phyloP scores from a whole-genome alignment of 2,888 invertebrate species.

The Drosophila nr. perissopoda region DNA sequence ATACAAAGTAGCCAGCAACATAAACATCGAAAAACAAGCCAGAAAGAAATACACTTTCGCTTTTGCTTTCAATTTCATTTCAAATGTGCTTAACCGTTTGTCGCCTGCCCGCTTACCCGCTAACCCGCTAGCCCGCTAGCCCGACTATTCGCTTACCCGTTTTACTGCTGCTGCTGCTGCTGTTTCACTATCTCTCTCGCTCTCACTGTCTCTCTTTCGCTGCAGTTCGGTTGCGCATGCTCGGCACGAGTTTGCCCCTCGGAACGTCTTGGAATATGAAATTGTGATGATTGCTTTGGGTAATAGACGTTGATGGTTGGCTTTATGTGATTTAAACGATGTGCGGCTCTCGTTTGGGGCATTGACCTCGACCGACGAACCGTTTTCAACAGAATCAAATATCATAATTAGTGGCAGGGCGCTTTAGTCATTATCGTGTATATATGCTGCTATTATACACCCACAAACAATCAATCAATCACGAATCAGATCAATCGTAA shows the following conservation, averaged over 20 bases:
- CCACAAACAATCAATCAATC: constrained; percentile 8
- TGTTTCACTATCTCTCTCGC: constrained; percentile 8
- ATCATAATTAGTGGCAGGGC: neutral
- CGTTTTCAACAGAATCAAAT: neutral
- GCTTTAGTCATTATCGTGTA: neutral
- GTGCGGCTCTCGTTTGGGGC: constrained; percentile 14
- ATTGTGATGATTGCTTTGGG: constrained; percentile 20
- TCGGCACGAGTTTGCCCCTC: constrained; percentile 55
- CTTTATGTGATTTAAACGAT: neutral
- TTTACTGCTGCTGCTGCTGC: neutral
- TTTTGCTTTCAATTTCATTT: constrained; percentile 80
- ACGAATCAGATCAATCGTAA: constrained; percentile 1
- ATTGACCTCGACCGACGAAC: constrained; percentile 28
- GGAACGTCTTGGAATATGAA: constrained; percentile 15
- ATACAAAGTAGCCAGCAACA: constrained; percentile 19
- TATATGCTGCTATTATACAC: neutral
- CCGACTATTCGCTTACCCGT: neutral
- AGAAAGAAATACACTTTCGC: constrained; percentile 78
- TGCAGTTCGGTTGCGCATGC: constrained; percentile 47
- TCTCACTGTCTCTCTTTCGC: neutral
- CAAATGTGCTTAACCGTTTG: constrained; percentile 57
- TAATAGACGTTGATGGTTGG: constrained; percentile 38
- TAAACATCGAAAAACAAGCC: constrained; percentile 28
- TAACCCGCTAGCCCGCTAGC: neutral
- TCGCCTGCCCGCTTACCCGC: neutral